A percentile compares a stretch with the other conserved stretches of the same genome.
These are phyloP conservation scores for Edolisoma coerulescens DNA, from an alignment of 2,113 vertebrate genomes.

Conservation along the genomic window DNA sequence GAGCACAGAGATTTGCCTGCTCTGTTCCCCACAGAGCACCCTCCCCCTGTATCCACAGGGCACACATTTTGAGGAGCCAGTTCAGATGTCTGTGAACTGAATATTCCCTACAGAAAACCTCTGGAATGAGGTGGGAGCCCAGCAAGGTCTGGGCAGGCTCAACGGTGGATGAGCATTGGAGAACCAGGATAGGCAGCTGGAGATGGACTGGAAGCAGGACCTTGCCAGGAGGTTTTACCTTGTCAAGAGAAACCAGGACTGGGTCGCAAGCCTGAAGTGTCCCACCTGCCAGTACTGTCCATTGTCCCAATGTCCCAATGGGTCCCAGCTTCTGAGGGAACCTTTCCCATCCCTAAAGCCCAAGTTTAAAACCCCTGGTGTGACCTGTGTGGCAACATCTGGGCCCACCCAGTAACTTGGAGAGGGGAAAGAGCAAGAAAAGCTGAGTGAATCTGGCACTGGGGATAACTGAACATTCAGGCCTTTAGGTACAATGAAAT, in stretches of 20 bases:
- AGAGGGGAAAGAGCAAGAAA: accelerated
- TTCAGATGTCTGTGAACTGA: accelerated
- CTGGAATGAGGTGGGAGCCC: neutral
- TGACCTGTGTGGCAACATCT: neutral
- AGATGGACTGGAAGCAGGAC: accelerated
- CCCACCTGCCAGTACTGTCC: accelerated
- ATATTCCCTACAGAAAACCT: neutral
- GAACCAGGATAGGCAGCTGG: neutral
- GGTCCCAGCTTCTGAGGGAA: neutral
- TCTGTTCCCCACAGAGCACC: neutral
- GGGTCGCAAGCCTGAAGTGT: neutral
- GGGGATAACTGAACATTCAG: neutral
- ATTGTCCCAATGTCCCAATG: accelerated
- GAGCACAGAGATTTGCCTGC: too few species aligned
- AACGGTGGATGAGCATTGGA: accelerated
- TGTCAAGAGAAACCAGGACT: accelerated
- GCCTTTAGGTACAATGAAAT: accelerated
- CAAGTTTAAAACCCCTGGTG: neutral
- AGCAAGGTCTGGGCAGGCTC: neutral
- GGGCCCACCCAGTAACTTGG: accelerated
- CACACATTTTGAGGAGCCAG: accelerated
- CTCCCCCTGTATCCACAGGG: neutral
- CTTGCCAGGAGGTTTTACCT: neutral
- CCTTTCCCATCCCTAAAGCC: neutral
- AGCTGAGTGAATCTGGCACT: neutral